Evolutionary conservation across 2,797 vertebrate genomes (phyloP), one percentile per base, ranked within the genome.

Genomic region (Manis pentadactyla): DNA sequence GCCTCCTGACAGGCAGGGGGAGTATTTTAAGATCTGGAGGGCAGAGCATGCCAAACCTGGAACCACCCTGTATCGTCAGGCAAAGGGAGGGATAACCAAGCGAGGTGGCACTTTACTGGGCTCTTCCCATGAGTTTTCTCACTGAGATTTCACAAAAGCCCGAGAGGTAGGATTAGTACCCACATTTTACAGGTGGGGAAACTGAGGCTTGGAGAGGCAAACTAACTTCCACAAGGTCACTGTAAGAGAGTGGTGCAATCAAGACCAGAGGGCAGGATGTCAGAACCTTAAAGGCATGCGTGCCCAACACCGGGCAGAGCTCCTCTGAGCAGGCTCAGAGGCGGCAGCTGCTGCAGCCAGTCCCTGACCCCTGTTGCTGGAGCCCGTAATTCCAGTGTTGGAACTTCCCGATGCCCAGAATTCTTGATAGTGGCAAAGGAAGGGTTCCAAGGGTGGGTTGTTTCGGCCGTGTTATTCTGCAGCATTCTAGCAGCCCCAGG

Each of bases 61-160:
- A 2, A 29, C 63, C 13, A 10, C 18, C 1, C 15, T 1, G 1
- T 2, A 5, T 9, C 0, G 11, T 34, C 15, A 31, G 21, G 7
- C 5, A 1, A 34, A 34, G 37, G 3, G 15, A 18, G 21, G 53
- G 5, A 39, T 1, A 37, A 17, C 18, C 21, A 5, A 12, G 53
- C 27, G 31, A 4, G 7, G 4, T 0, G 19, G 5, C 3, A 2
- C 11, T 51, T 53, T 25, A 0, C 21, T 23, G 37, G 31, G 9
- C 29, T 85, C 25, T 14, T 31, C 11, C 69, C 68, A 21, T 2
- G 21, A 23, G 31, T 51, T 63, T 82, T 84, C 66, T 34, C 71
- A n/a, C 0, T 39, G 37, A 75, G 31, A 25, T 21, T 27, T 89
- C 63, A 81, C 8, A 21, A 19, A 23, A 64, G 34, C 55, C 57